A percentile compares a stretch with the other conserved stretches of the same genome.
phyloP scores from a whole-genome alignment of 2,888 invertebrate species.

The Pseudococcus jackbeardsleyi region DNA sequence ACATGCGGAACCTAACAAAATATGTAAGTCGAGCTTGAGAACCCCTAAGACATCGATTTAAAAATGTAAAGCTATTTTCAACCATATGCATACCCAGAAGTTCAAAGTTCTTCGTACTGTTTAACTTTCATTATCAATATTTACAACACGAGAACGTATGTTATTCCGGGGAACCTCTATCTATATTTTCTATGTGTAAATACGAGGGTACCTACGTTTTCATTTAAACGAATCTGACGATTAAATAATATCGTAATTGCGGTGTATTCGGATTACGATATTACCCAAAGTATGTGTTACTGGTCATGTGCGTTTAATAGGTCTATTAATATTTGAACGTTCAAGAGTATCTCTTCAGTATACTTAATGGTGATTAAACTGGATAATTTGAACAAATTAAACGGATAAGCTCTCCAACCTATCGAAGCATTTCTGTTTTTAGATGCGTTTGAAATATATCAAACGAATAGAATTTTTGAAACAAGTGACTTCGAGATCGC shows the following conservation, averaged over 20 bases:
- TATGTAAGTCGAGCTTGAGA: not conserved
- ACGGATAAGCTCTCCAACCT: not conserved
- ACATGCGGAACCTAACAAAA: not conserved
- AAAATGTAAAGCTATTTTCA: not conserved
- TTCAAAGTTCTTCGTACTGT: constrained; percentile 15
- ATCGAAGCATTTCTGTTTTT: no score
- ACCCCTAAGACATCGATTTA: not conserved
- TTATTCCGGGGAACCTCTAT: not conserved
- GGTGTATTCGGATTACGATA: not conserved
- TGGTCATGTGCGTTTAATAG: not conserved
- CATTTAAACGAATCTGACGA: not conserved
- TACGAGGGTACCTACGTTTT: not conserved
- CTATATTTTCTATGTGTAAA: not conserved
- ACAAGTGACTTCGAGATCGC: no score
- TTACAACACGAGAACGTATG: not conserved
- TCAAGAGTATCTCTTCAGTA: not conserved
- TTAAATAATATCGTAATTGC: not conserved
- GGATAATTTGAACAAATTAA: not conserved
- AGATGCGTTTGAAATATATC: no score
- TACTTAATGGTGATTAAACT: not conserved
- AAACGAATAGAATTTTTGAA: no score
- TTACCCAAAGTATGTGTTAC: not conserved
- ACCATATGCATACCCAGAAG: not conserved
- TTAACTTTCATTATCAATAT: constrained; percentile 46
- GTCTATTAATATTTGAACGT: constrained; percentile 3